A percentile compares a stretch with the other conserved stretches of the same genome.
These are phyloP conservation scores for Branchellion lobata DNA, from an alignment of 2,888 invertebrate genomes.

Conservation along the genomic window DNA sequence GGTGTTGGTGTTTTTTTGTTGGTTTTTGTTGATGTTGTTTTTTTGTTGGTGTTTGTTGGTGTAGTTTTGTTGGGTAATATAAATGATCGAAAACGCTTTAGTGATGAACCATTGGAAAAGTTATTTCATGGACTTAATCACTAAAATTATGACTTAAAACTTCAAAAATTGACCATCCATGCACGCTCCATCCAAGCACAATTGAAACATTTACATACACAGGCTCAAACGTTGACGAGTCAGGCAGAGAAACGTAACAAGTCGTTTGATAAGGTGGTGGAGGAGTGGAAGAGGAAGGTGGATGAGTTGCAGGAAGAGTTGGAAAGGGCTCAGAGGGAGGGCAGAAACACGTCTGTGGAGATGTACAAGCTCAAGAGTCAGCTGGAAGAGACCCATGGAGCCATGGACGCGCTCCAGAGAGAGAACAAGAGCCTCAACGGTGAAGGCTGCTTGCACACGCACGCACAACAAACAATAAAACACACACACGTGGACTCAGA, in stretches of 20 bases:
- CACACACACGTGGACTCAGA: no score
- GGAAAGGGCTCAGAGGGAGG: slow-evolving; percentile 98
- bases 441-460: no score
- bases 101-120: no score
- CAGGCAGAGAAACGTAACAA: slow-evolving; percentile 73
- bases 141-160: background rate
- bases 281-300: slow-evolving; percentile 99
- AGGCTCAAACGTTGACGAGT: slow-evolving; percentile 50
- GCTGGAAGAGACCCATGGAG: slow-evolving; percentile 94
- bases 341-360: slow-evolving; percentile 98
- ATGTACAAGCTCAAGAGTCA: slow-evolving; percentile 96
- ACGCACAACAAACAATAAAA: no score
- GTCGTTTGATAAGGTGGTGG: slow-evolving; percentile 98
- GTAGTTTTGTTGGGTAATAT: background rate
- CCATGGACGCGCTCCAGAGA: slow-evolving; percentile 93
- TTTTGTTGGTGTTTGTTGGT: no score
- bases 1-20: no score
- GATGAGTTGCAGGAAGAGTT: slow-evolving; percentile 84
- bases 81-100: no score
- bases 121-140: no score
- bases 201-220: background rate
- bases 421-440: slow-evolving; percentile 97
- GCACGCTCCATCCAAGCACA: no score
- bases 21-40: no score
- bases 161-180: background rate